phyloP scores from a whole-genome alignment of 1,140 invertebrate genomes.

The Zaprionus africanus region DNA sequence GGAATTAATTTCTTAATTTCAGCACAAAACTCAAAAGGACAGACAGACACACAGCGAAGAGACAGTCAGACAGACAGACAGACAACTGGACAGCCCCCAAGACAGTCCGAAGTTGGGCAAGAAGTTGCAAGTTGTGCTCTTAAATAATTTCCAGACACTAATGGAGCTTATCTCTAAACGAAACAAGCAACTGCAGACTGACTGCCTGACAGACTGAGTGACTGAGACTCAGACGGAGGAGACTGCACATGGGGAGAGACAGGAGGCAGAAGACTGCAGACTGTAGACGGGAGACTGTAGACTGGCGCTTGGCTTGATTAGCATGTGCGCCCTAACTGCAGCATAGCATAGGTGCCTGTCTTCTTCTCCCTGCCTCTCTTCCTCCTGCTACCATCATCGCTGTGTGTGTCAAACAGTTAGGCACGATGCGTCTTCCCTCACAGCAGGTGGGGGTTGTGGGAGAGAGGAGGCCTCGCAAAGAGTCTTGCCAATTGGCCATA shows the following conservation, averaged over 20 bases:
- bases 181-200: constrained; percentile 84
- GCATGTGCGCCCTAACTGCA: constrained; percentile 66
- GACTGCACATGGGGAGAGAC: neutral
- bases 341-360: constrained; percentile 10
- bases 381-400: neutral
- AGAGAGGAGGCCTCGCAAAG: neutral
- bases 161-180: constrained; percentile 84
- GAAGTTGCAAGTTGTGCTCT: constrained; percentile 51
- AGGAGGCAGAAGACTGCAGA: neutral
- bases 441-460: neutral
- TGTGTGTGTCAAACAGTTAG: constrained; percentile 69
- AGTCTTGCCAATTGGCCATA: constrained; percentile 43
- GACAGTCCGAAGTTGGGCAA: constrained; percentile 7
- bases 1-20: constrained; percentile 75
- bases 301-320: constrained; percentile 77
- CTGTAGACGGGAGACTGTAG: constrained; percentile 20
- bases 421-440: constrained; percentile 42
- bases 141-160: constrained; percentile 84
- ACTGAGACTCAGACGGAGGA: constrained; percentile 27
- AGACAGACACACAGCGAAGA: neutral
- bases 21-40: constrained; percentile 36
- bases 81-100: neutral
- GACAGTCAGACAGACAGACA: neutral
- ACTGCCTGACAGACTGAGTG: constrained; percentile 26
- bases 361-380: neutral